Evolutionary conservation across 2,797 vertebrate genomes (phyloP), one percentile per base, ranked within the genome.

Genomic region (Vultur gryphus): DNA sequence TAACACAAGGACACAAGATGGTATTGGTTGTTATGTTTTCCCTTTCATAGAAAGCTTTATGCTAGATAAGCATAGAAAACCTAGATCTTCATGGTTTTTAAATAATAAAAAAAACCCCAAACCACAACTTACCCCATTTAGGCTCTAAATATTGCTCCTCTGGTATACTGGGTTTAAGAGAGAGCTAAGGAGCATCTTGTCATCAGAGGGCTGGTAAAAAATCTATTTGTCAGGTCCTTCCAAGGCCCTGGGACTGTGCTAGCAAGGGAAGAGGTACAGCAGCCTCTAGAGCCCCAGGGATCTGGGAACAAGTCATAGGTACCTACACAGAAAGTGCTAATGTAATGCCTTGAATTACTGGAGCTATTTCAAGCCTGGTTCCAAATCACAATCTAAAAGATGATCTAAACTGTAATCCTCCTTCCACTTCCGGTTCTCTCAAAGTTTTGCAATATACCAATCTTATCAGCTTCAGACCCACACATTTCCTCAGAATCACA

Each of bases 111-210:
- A 29, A 26, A 21, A 2, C 1, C 11, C 31, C 21, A 51, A 70
- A 41, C 12, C 12, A 62, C 0, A 2, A 3, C 16, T 78, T 79
- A 69, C 2, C 7, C 4, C 1, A 9, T 23, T 39, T 26, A 33
- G 29, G 2, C 9, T 46, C 33, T 70, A 62, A 62, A 58, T 12
- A 57, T 13, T 51, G 16, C 6, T 72, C 16, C 55, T 66, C 24
- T 59, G 31, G 23, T 6, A 35, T 23, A 41, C 5, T 4, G 28
- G 29, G 16, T 35, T 17, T 65, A 35, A 67, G 20, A 65, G 25
- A 17, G 6, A 71, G 20, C 16, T 62, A 59, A 62, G 4, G 23
- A 92, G 23, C 24, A 62, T 12, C 44, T 77, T 51, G 5, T 9
- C 39, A 64, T 49, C 62, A 73, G 16, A 70, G 7, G 21, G 20